Evolutionary conservation across 1,140 invertebrate species (phyloP), one percentile per base, ranked within the genome.

Genomic region (Nasonia longicornis): DNA sequence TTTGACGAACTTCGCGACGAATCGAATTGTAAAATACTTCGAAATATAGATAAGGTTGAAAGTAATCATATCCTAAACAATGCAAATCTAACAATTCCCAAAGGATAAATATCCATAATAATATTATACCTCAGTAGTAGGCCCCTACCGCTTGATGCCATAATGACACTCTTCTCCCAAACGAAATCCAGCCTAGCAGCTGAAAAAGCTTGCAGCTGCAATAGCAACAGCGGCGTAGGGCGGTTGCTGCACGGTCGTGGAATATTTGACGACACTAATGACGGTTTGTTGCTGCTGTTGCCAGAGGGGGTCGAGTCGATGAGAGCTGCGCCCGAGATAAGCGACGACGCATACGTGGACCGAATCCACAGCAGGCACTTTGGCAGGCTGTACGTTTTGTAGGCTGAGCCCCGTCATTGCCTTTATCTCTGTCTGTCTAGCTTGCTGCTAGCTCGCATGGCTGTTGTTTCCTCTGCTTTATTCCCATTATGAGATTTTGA

Each of bases 201-300:
- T 58, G 52, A 58, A 58, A 58, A 58, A 58, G 52, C 52, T 8
- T 58, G 52, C 52, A 20, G 52, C 20, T 58, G 20, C 52, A 58
- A n/a, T 16, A 7, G 16, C 16, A 58, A 16, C 20, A n/a, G 16
- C 12, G 12, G 2, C 16, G 7, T 0, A 20, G 52, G 52, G 4
- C 4, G 48, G 2, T n/a, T n/a, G 52, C 16, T 29, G 35, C 16
- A 76, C 64, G 73, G 73, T 14, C 45, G 67, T 74, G 70, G 83
- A 84, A 85, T 85, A 86, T 85, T 86, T 81, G 83, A 86, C 82
- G 84, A 83, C 84, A 85, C 85, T 87, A 87, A 87, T 86, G 86
- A 87, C 84, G 85, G 84, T 85, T 84, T 84, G 85, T 85, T 86
- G 84, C 84, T 81, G 38, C 83, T 79, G 38, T 8, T 26, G 64